phyloP scores from a whole-genome alignment of 2,113 vertebrate genomes.

The Phyllopteryx taeniolatus region DNA sequence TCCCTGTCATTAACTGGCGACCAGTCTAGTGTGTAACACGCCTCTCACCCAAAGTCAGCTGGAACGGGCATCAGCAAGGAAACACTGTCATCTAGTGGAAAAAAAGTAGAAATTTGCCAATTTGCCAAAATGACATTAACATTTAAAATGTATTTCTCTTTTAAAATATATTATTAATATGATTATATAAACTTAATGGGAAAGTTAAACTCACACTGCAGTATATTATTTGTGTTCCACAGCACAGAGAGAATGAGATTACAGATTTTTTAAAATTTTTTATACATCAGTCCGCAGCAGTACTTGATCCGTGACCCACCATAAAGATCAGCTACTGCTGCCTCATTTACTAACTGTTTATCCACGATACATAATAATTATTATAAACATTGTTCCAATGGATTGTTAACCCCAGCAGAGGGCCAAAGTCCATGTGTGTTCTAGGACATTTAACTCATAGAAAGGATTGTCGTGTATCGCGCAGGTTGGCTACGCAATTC shows the following conservation, averaged over 20 bases:
- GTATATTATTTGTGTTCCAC: too few relatives aligned
- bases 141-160: too few relatives aligned
- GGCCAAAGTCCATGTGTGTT: not conserved
- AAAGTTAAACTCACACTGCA: too few relatives aligned
- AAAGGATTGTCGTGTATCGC: constrained; percentile 2
- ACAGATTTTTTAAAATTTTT: not conserved
- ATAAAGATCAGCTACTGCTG: not conserved
- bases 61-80: not conserved
- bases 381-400: too few relatives aligned
- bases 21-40: not conserved
- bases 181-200: too few relatives aligned
- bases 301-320: too few relatives aligned
- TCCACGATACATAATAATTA: too few relatives aligned
- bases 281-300: too few relatives aligned
- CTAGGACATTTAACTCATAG: not conserved
- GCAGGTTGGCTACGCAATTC: constrained; percentile 96
- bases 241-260: not conserved
- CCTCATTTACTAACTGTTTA: too few relatives aligned
- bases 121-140: too few relatives aligned
- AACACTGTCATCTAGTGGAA: constrained; percentile 58
- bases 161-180: too few relatives aligned
- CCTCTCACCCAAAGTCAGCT: not conserved
- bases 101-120: not conserved
- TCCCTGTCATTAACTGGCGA: not conserved
- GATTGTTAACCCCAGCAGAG: too few relatives aligned